These are phyloP conservation scores for Cherax quadricarinatus DNA, from an alignment of 1,140 invertebrate species.

Conservation along the genomic window DNA sequence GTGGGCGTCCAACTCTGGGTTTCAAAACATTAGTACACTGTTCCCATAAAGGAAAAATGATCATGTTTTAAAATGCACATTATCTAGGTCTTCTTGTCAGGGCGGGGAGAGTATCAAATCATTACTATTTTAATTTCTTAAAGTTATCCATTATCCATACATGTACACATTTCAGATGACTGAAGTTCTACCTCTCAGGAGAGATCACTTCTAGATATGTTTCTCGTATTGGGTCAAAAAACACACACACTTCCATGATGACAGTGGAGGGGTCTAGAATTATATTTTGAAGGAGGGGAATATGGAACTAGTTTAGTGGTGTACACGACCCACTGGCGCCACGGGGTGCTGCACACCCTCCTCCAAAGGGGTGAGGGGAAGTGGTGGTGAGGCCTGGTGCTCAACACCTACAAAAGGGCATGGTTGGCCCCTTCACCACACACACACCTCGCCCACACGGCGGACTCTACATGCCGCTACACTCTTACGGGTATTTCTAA, in stretches of 20 bases:
- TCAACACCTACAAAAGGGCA: neutral
- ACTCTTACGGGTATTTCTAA: too few relatives aligned
- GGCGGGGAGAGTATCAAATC: neutral
- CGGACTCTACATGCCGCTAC: neutral
- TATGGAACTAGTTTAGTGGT: neutral
- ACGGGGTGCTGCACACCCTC: too few relatives aligned
- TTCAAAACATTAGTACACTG: neutral
- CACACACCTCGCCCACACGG: neutral
- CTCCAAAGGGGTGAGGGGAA: too few relatives aligned
- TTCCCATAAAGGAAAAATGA: neutral
- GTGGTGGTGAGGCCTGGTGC: too few relatives aligned
- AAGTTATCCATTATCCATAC: constrained; percentile 58
- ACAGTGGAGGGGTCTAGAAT: neutral
- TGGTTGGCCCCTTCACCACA: neutral
- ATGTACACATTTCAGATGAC: constrained; percentile 37
- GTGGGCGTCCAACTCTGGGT: neutral
- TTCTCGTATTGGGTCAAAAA: neutral
- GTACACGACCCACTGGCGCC: neutral
- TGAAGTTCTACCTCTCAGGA: neutral
- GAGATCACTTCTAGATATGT: neutral
- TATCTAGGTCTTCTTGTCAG: neutral
- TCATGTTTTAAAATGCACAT: neutral
- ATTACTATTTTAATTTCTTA: neutral
- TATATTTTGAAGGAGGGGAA: too few relatives aligned
- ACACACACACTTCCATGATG: neutral